phyloP scores from a whole-genome alignment of 2,888 invertebrate genomes.

The Andrena haemorrhoa region DNA sequence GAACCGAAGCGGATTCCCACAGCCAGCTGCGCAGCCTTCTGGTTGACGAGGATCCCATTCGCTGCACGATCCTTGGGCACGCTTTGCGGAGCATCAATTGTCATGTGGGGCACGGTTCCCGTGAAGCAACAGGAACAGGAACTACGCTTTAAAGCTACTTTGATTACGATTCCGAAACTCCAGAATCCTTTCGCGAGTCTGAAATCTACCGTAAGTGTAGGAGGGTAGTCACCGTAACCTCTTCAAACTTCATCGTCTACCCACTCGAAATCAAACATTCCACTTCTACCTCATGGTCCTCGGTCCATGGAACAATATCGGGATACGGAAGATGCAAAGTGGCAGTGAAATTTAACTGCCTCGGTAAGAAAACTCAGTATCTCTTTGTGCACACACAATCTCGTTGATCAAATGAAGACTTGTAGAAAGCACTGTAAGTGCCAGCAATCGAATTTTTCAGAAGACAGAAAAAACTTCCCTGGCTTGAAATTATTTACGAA shows the following conservation, averaged over 20 bases:
- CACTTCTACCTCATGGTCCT: not conserved
- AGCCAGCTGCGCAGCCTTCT: not conserved
- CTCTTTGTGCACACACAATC: too few species aligned
- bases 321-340: not conserved
- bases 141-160: conserved; percentile 62
- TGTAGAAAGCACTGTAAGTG: too few species aligned
- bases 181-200: conserved; percentile 29
- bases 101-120: conserved; percentile 53
- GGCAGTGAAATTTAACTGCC: too few species aligned
- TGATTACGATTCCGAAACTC: conserved; percentile 55
- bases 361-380: too few species aligned
- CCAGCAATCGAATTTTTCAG: too few species aligned
- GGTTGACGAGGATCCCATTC: conserved; percentile 20
- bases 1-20: conserved; percentile 40
- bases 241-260: conserved; percentile 18
- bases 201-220: conserved; percentile 2
- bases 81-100: conserved; percentile 54
- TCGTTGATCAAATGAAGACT: too few species aligned
- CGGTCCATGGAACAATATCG: not conserved
- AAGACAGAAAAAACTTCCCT: too few species aligned
- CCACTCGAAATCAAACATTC: conserved; percentile 15
- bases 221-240: not conserved
- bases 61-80: conserved; percentile 34
- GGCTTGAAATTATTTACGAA: too few species aligned
- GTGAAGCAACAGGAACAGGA: conserved; percentile 60